Percentiles rank a stretch among this genome's conserved stretches.
Conservation (phyloP, 2,797 vertebrate species). For the Calcarius lapponicus region DNA sequence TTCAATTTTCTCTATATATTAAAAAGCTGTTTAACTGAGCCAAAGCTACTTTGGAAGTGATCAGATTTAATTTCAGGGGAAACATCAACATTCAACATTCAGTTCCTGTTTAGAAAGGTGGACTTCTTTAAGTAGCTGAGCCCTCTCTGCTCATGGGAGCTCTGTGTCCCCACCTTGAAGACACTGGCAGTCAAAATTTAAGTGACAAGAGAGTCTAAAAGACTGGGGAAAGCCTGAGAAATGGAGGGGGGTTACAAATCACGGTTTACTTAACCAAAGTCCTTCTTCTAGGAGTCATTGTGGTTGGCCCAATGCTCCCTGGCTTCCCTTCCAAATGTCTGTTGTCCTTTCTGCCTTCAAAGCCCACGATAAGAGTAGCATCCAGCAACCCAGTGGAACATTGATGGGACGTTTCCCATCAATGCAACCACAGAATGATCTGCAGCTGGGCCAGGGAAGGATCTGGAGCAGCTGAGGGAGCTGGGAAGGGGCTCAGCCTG, state of each 20-base stretch:
- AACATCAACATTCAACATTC: neutral
- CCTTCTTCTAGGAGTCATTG: neutral
- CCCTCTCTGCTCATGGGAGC: neutral
- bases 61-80: neutral
- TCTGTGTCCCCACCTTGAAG: neutral
- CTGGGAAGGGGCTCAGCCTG: neutral
- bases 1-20: neutral
- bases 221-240: neutral
- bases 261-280: neutral
- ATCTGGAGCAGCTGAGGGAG: neutral
- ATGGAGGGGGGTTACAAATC: neutral
- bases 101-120: neutral
- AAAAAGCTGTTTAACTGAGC: neutral
- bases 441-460: neutral
- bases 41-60: neutral
- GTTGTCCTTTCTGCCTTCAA: neutral
- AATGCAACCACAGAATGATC: neutral
- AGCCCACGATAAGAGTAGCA: fast-evolving
- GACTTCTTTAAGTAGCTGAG: neutral
- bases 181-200: neutral
- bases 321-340: neutral
- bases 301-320: neutral
- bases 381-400: neutral
- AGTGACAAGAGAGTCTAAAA: neutral
- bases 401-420: neutral